These are phyloP conservation scores for Myotis pilosus DNA, from an alignment of 2,797 vertebrate species.

Conservation along the genomic window DNA sequence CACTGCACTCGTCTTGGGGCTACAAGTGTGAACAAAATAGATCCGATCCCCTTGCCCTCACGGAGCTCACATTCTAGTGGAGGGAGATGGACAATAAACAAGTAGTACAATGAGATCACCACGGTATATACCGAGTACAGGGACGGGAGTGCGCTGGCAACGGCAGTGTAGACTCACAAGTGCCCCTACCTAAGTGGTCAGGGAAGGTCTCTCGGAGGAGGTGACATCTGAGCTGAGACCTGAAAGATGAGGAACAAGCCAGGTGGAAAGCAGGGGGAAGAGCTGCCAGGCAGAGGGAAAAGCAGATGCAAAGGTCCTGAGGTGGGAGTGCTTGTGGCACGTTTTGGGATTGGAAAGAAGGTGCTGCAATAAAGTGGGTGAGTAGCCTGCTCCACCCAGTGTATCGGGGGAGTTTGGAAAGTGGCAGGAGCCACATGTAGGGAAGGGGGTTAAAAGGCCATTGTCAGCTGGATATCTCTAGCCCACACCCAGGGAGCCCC, in stretches of 20 bases:
- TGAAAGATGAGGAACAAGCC: constrained; percentile 67
- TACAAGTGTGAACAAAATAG: constrained; percentile 13
- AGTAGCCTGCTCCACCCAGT: background rate
- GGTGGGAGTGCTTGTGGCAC: background rate
- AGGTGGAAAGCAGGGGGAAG: constrained; percentile 48
- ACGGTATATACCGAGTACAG: background rate
- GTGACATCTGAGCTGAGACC: constrained; percentile 60
- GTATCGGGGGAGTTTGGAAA: constrained; percentile 43
- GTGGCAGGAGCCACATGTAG: background rate
- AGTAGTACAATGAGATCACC: constrained; percentile 5
- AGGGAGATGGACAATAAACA: background rate
- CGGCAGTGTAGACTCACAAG: constrained; percentile 35
- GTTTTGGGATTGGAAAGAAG: constrained; percentile 21
- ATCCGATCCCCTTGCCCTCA: background rate
- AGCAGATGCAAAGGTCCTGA: constrained; percentile 59
- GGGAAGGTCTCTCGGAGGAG: constrained; percentile 53
- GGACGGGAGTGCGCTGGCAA: background rate
- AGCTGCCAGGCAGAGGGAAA: constrained; percentile 46
- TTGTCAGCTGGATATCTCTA: constrained; percentile 32
- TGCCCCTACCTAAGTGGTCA: constrained; percentile 43
- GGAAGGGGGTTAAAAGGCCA: background rate
- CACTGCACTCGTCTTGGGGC: background rate
- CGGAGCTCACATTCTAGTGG: constrained; percentile 32
- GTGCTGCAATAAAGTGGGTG: background rate
- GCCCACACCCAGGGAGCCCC: background rate